Conservation (phyloP, 1,140 invertebrate species). For the Eciton burchellii region DNA sequence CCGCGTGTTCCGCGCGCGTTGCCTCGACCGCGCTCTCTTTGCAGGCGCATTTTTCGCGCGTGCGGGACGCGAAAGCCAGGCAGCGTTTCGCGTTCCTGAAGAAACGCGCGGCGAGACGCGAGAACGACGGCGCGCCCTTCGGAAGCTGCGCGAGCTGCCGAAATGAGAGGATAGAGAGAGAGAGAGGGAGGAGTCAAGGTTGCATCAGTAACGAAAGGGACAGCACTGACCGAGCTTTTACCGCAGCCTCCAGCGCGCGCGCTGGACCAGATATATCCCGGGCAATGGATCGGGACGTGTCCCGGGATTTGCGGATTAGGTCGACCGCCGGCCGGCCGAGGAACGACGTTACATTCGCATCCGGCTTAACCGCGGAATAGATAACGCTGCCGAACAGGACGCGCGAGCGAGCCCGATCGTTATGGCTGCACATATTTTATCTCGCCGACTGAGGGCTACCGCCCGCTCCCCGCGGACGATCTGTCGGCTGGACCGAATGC, state of each 20-base stretch:
- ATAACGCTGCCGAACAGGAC: constrained; percentile 68
- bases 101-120: constrained; percentile 9
- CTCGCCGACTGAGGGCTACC: not conserved
- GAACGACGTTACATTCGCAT: constrained; percentile 66
- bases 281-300: constrained; percentile 69
- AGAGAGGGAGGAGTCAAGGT: constrained; percentile 66
- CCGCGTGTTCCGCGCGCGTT: not conserved
- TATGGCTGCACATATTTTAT: constrained; percentile 65
- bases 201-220: constrained; percentile 46
- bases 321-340: constrained; percentile 40
- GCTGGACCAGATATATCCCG: constrained; percentile 45
- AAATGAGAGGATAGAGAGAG: too few species aligned
- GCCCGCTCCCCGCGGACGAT: not conserved
- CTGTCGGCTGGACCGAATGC: too few species aligned
- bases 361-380: constrained; percentile 69
- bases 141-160: too few species aligned
- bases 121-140: too few species aligned
- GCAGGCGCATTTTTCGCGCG: constrained; percentile 9
- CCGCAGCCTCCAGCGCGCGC: constrained; percentile 45
- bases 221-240: constrained; percentile 33
- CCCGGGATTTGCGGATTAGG: constrained; percentile 72
- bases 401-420: constrained; percentile 62
- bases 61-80: too few species aligned
- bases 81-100: too few species aligned
- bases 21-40: constrained; percentile 27